These are phyloP conservation scores for Diuraphis noxia DNA, from an alignment of 1,140 invertebrate species.

Conservation along the genomic window DNA sequence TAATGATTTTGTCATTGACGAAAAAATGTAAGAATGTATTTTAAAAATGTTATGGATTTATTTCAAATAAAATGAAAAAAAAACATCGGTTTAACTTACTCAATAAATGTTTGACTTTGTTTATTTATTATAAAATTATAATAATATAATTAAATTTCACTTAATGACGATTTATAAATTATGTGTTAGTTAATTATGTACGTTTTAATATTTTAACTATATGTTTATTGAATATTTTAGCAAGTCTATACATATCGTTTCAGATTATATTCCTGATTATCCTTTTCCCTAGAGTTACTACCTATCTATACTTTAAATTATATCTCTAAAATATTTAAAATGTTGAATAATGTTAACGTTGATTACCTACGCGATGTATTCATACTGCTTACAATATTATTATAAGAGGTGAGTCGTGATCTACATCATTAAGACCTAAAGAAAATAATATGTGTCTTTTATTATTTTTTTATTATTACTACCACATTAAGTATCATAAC, in stretches of 20 bases:
- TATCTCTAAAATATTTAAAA: background rate
- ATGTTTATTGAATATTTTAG: background rate
- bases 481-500: background rate
- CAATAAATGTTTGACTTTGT: too few species aligned
- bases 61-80: too few species aligned
- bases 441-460: background rate
- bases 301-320: too few species aligned
- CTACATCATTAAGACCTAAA: background rate
- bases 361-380: background rate
- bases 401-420: background rate
- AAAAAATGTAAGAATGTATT: too few species aligned
- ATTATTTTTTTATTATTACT: background rate
- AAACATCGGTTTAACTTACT: too few species aligned
- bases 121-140: too few species aligned
- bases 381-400: background rate
- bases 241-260: background rate
- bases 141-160: too few species aligned
- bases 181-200: background rate
- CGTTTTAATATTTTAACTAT: background rate
- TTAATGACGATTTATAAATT: too few species aligned
- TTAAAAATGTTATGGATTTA: too few species aligned
- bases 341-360: background rate
- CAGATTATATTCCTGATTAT: background rate
- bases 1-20: too few species aligned
- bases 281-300: background rate